A percentile compares a stretch with the other conserved stretches of the same genome.
These are phyloP conservation scores for Sialia sialis DNA, from an alignment of 2,113 vertebrate species.

Conservation along the genomic window DNA sequence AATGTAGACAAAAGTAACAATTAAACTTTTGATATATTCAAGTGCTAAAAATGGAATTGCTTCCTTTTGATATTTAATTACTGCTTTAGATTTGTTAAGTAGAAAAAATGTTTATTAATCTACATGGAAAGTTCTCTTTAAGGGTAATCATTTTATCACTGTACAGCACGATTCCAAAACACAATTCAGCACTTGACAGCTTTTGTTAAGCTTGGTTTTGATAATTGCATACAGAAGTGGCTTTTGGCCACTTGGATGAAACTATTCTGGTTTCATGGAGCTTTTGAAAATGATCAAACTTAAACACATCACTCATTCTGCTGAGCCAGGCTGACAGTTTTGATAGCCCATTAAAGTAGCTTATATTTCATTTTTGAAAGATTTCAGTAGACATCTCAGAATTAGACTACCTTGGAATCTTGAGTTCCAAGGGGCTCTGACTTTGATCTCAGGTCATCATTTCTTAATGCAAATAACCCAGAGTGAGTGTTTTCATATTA, in stretches of 20 bases:
- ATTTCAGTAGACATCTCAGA: conserved; percentile 68
- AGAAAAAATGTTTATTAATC: conserved; percentile 24
- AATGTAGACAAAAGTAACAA: not conserved
- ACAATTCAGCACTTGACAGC: conserved; percentile 11
- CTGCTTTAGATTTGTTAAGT: not conserved
- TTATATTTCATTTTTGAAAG: conserved; percentile 65
- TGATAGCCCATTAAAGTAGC: conserved; percentile 68
- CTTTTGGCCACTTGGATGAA: conserved; percentile 60
- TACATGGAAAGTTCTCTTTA: not conserved
- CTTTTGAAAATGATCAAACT: conserved; percentile 57
- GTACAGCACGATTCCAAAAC: not conserved
- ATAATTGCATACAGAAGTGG: conserved; percentile 49
- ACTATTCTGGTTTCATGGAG: conserved; percentile 17
- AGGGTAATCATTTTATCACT: not conserved
- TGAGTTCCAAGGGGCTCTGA: not conserved
- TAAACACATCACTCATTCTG: conserved; percentile 51
- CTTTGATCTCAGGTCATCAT: conserved; percentile 65
- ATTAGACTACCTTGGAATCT: conserved; percentile 48
- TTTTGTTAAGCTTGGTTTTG: conserved; percentile 38
- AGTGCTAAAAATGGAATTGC: not conserved
- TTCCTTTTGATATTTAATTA: conserved; percentile 39
- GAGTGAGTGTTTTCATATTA: not conserved
- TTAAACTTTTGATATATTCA: not conserved
- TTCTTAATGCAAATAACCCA: conserved; percentile 46
- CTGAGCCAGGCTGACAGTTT: conserved; percentile 64